These are phyloP conservation scores for Muscicapa striata DNA, from an alignment of 2,797 vertebrate genomes.

Conservation along the genomic window DNA sequence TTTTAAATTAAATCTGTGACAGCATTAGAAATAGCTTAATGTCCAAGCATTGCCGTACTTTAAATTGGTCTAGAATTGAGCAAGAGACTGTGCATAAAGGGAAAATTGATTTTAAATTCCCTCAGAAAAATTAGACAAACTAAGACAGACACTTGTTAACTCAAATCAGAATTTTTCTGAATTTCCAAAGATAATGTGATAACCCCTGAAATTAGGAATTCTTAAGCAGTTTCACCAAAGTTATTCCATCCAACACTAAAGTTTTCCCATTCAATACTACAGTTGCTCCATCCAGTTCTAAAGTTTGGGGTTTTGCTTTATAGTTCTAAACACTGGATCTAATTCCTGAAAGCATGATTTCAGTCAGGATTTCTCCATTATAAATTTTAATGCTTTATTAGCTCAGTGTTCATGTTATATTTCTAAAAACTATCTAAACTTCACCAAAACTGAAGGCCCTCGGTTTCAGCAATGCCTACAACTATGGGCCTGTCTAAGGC, in stretches of 20 bases:
- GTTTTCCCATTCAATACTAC: neutral
- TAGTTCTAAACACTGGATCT: neutral
- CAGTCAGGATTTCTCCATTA: neutral
- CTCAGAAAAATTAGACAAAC: neutral
- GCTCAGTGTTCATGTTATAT: neutral
- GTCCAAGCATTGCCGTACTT: neutral
- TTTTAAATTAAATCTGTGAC: neutral
- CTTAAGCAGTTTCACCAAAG: neutral
- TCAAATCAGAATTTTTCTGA: neutral
- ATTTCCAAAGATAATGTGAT: neutral
- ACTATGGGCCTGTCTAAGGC: neutral
- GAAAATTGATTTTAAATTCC: neutral
- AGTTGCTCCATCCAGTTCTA: neutral
- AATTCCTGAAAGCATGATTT: neutral
- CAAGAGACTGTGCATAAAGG: neutral
- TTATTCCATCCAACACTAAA: neutral
- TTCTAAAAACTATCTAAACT: neutral
- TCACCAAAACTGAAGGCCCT: neutral
- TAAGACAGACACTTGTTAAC: neutral
- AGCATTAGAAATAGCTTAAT: neutral
- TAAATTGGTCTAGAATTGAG: neutral
- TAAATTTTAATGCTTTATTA: neutral
- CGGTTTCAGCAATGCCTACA: neutral
- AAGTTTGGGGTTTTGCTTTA: neutral
- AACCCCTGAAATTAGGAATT: neutral